A percentile compares a stretch with the other conserved stretches of the same genome.
Evolutionary conservation across 2,888 invertebrate genomes (phyloP).

Genomic region (Dryomyza anilis): DNA sequence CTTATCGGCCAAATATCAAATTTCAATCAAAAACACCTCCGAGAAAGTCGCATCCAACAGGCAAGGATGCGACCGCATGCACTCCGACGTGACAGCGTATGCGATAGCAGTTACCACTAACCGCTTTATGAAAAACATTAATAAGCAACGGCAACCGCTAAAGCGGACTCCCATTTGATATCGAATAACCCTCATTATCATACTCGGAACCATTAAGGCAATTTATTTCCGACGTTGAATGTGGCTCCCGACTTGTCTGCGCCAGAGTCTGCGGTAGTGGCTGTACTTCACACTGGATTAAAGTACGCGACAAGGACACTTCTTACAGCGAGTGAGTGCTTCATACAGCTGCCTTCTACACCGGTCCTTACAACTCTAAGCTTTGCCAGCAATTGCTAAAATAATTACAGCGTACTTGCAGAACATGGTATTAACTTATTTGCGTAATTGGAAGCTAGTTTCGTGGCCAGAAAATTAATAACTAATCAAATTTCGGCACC

Average conservation of each 20-base stretch:
- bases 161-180: conserved; percentile 42
- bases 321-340: conserved; percentile 33
- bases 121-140: conserved; percentile 31
- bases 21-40: conserved; percentile 59
- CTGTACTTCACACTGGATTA: conserved; percentile 37
- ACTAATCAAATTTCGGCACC: conserved; percentile 35
- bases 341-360: conserved; percentile 11
- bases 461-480: conserved; percentile 52
- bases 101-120: conserved; percentile 34
- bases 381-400: conserved; percentile 5
- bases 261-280: conserved; percentile 41
- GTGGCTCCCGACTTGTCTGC: conserved; percentile 10
- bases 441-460: conserved; percentile 45
- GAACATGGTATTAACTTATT: conserved; percentile 48
- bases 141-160: conserved; percentile 25
- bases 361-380: background rate
- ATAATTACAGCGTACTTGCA: conserved; percentile 24
- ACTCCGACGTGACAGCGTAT: conserved; percentile 22
- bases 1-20: conserved; percentile 60
- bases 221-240: conserved; percentile 42
- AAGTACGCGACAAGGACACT: conserved; percentile 44
- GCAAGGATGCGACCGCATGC: conserved; percentile 17
- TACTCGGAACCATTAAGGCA: conserved; percentile 58
- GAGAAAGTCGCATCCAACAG: conserved; percentile 41
- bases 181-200: conserved; percentile 58